Percentiles rank a stretch among this genome's conserved stretches.
Conservation (phyloP, 1,140 invertebrate genomes). For the Muscidifurax raptorellus region DNA sequence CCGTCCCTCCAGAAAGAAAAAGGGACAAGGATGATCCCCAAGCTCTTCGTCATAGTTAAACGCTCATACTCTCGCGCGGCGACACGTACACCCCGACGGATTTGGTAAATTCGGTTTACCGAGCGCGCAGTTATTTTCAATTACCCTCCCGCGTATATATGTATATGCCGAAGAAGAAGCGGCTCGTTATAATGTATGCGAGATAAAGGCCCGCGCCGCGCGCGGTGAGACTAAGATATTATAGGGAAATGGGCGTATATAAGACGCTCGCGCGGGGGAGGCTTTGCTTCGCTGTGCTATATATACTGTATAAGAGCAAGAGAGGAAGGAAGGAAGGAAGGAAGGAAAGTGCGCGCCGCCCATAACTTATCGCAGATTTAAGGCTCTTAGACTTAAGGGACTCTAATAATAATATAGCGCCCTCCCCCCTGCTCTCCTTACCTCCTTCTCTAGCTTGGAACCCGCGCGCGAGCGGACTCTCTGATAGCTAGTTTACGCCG, state of each 20-base stretch:
- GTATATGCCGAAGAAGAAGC: conserved; percentile 49
- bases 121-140: conserved; percentile 75
- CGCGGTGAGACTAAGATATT: conserved; percentile 75
- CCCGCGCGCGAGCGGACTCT: background rate
- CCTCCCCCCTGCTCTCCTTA: background rate
- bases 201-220: conserved; percentile 72
- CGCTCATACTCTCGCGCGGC: conserved; percentile 13
- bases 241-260: conserved; percentile 72
- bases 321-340: conserved; percentile 40
- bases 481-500: background rate
- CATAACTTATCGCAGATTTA: conserved; percentile 78
- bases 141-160: too few species aligned
- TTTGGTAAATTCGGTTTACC: conserved; percentile 63
- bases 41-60: conserved; percentile 47
- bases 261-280: conserved; percentile 63
- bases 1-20: background rate
- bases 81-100: conserved; percentile 46
- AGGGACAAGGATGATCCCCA: conserved; percentile 57
- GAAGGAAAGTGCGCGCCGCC: conserved; percentile 64
- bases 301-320: background rate
- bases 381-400: conserved; percentile 77
- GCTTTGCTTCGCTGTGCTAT: background rate
- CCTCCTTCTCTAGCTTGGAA: background rate
- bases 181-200: conserved; percentile 71
- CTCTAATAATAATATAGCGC: conserved; percentile 77